These are phyloP conservation scores for Vollenhovia emeryi DNA, from an alignment of 1,140 invertebrate genomes.

Conservation along the genomic window DNA sequence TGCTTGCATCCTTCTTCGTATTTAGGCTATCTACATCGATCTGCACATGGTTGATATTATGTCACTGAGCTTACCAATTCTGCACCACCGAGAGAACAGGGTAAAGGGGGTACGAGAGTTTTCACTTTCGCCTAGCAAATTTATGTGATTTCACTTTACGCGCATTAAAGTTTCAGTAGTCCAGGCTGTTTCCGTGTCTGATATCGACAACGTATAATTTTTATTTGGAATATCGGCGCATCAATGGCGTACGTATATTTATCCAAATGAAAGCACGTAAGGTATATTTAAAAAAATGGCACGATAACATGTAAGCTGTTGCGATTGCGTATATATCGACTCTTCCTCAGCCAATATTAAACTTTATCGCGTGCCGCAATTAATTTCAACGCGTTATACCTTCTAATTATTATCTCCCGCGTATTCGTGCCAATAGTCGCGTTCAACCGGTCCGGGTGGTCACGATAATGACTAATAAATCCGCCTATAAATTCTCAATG, in stretches of 20 bases:
- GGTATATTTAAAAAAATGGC: neutral
- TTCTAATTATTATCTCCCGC: constrained; percentile 50
- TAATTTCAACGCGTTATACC: constrained; percentile 26
- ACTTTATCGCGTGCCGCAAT: constrained; percentile 17
- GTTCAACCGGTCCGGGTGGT: constrained; percentile 25
- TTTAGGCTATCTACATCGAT: constrained; percentile 19
- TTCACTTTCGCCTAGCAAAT: neutral
- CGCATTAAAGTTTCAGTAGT: neutral
- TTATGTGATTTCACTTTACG: neutral
- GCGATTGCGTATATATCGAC: neutral
- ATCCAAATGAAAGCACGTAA: neutral
- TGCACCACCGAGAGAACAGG: neutral
- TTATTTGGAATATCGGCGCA: neutral
- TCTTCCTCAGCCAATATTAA: neutral
- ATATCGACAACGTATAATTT: neutral
- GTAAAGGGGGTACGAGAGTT: neutral
- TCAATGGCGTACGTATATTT: neutral
- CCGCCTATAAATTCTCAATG: constrained; percentile 54
- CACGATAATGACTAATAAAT: constrained; percentile 54
- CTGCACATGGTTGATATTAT: neutral
- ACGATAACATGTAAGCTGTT: neutral
- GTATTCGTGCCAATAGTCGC: constrained; percentile 10
- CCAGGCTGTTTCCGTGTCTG: neutral
- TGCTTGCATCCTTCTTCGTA: neutral
- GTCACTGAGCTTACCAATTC: neutral